phyloP scores from a whole-genome alignment of 2,888 invertebrate species.

The Bombylius major region DNA sequence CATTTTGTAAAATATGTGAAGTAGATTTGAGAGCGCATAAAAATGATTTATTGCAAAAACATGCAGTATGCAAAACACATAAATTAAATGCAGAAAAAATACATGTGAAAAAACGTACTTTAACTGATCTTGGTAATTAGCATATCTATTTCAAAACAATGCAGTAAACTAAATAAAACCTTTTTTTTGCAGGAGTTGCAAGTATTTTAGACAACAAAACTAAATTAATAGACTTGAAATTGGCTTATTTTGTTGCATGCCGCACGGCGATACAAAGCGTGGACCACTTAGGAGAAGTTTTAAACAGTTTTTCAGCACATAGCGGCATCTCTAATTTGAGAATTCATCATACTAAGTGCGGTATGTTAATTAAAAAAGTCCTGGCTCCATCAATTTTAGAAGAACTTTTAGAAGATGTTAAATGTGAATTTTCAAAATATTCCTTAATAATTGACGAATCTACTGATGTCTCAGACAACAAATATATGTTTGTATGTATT shows the following conservation, averaged over 20 bases:
- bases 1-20: not conserved
- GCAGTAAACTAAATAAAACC: not conserved
- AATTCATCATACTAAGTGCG: not conserved
- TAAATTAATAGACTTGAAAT: not conserved
- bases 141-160: not conserved
- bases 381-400: not conserved
- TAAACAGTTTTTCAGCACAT: not conserved
- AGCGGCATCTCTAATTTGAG: not conserved
- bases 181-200: not conserved
- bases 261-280: not conserved
- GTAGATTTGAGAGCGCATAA: not conserved
- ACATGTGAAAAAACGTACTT: not conserved
- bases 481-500: no score
- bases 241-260: not conserved
- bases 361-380: not conserved
- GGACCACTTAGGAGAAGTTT: not conserved
- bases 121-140: not conserved
- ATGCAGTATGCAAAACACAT: not conserved
- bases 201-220: not conserved
- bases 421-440: not conserved
- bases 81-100: not conserved
- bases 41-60: not conserved
- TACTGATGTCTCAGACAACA: no score
- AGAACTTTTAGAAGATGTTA: not conserved
- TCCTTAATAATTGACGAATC: not conserved